Percentiles rank a stretch among this genome's conserved stretches.
phyloP scores from a whole-genome alignment of 2,888 invertebrate species.

The Latrodectus elegans region DNA sequence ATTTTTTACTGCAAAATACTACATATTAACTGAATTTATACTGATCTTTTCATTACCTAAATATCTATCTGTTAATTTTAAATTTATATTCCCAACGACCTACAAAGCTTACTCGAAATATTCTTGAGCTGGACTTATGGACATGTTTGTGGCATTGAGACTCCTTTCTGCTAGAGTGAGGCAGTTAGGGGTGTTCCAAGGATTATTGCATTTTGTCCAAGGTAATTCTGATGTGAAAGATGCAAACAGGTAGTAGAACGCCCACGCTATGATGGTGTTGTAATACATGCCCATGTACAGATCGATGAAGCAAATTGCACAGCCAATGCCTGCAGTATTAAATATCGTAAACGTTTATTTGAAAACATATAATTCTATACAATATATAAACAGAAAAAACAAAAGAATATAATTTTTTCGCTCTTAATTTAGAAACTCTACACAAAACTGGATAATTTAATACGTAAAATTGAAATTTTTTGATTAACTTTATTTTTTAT shows the following conservation, averaged over 20 bases:
- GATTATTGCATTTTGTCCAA: constrained; percentile 90
- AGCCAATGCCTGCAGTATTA: constrained; percentile 86
- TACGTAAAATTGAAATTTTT: no score
- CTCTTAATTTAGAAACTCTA: no score
- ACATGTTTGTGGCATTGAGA: constrained; percentile 67
- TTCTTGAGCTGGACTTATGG: constrained; percentile 83
- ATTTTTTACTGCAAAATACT: no score
- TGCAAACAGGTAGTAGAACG: constrained; percentile 90
- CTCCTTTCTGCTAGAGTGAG: constrained; percentile 63
- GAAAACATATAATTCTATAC: no score
- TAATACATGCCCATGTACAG: constrained; percentile 96
- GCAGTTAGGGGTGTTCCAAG: constrained; percentile 89
- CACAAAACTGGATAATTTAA: no score
- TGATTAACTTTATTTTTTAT: no score
- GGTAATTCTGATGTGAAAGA: constrained; percentile 86
- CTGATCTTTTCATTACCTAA: neutral
- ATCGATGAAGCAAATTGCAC: constrained; percentile 96
- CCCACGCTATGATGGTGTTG: constrained; percentile 97
- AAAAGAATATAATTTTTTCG: no score
- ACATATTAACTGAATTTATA: neutral
- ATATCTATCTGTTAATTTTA: neutral
- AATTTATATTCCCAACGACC: neutral
- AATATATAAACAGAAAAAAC: no score
- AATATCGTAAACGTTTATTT: no score
- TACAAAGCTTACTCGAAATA: constrained; percentile 85